phyloP scores from a whole-genome alignment of 1,140 invertebrate genomes.

The Zaprionus lachaisei region DNA sequence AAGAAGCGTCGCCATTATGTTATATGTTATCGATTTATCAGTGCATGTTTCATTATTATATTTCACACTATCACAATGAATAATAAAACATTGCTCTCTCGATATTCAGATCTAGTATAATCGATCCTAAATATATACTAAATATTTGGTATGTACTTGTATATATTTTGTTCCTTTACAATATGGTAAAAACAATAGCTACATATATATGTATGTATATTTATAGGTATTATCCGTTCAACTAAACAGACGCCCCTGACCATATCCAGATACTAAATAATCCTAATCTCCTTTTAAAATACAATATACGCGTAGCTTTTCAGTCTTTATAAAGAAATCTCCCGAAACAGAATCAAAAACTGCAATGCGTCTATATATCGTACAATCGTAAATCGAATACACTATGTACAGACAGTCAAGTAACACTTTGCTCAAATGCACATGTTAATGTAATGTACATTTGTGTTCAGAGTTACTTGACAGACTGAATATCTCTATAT shows the following conservation, averaged over 20 bases:
- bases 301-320: conserved; percentile 68
- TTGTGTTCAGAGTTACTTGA: no score
- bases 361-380: conserved; percentile 39
- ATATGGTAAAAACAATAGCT: conserved; percentile 68
- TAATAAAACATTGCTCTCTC: conserved; percentile 70
- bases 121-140: conserved; percentile 47
- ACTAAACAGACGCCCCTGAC: conserved; percentile 37
- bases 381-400: conserved; percentile 6
- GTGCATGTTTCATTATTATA: conserved; percentile 46
- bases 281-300: conserved; percentile 25
- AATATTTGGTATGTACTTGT: conserved; percentile 38
- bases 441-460: no score
- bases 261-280: conserved; percentile 23
- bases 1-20: conserved; percentile 51
- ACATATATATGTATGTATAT: conserved; percentile 47
- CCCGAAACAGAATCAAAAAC: conserved; percentile 46
- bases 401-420: neutral
- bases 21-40: conserved; percentile 40
- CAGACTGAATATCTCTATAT: neutral
- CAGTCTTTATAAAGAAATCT: conserved; percentile 73
- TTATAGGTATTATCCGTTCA: conserved; percentile 37
- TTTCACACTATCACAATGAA: conserved; percentile 71
- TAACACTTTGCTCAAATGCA: no score
- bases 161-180: conserved; percentile 38
- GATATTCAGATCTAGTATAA: conserved; percentile 33